Base-by-base conservation (phyloP, 2,888 invertebrate genomes). In the Plebejus anna region DNA sequence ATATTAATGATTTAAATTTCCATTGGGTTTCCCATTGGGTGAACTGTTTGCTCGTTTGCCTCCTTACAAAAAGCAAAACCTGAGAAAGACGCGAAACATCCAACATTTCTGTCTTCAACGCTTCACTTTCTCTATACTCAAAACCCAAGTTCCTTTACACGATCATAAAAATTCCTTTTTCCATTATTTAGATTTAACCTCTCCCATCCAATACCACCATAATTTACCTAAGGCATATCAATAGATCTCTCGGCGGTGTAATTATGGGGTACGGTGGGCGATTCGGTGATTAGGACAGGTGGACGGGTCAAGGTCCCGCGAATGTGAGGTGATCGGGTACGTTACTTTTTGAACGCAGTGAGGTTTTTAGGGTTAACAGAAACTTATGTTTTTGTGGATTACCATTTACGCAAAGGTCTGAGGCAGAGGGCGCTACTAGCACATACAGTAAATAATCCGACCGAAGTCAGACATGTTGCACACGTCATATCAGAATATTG, bases 231-330 rank as follows among this genome's bases (percentile, higher is more conserved):
- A 66, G 32, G 13, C 66, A 6, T 66, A 66, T 66, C 66, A 13
- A 66, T 66, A 32, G 66, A 66, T 66, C 66, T 61, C 61, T 66
- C 32, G 5, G 32, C 13, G 66, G 22, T 11, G 61, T 66, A 66
- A 66, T 66, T 75, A 75, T 57, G 36, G 55, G 51, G 75, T 75
- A 75, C 51, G 51, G 51, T 51, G 55, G 70, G 76, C 57, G 76
- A 71, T 71, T 85, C 82, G 84, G 82, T 84, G 87, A 87, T 87
- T 86, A 84, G 83, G 88, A 88, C 90, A 90, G 90, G 90, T 91
- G 90, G 88, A 86, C 85, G 85, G 84, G 82, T 79, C 80, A 78
- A 77, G 79, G 77, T 79, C 81, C 5, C 66, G 66, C 32, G 32
- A 61, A 61, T 28, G 61, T 61, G 28, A 28, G 61, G 59, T 6